Conservation (phyloP, 2,113 vertebrate species). For the Protomyctophum bolini region DNA sequence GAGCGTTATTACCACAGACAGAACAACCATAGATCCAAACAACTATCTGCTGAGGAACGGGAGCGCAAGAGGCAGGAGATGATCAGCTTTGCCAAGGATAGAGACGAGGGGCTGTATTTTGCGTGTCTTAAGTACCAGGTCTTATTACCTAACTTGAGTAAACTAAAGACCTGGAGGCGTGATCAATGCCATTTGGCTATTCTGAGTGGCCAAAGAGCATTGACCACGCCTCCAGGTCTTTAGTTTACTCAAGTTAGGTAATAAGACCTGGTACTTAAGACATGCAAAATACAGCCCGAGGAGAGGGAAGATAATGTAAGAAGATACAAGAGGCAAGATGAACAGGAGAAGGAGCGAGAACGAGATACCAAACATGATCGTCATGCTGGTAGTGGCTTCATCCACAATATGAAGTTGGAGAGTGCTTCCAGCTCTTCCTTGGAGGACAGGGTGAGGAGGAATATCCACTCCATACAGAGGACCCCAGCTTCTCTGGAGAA, state of each 20-base stretch:
- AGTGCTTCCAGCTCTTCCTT: conserved; percentile 88
- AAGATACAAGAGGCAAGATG: conserved; percentile 85
- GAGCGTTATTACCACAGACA: conserved; percentile 74
- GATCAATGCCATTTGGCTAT: too few relatives aligned
- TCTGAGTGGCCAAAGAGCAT: too few relatives aligned
- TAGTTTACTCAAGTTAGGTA: too few relatives aligned
- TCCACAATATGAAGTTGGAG: conserved; percentile 91
- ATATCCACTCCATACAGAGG: conserved; percentile 95
- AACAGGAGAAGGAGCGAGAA: conserved; percentile 81
- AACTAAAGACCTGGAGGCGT: too few relatives aligned
- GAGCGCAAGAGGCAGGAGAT: conserved; percentile 87
- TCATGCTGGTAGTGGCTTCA: conserved; percentile 81
- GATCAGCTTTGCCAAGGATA: conserved; percentile 90
- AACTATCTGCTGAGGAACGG: conserved; percentile 87
- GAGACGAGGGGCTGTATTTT: too few relatives aligned
- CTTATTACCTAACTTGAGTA: too few relatives aligned
- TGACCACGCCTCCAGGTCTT: too few relatives aligned
- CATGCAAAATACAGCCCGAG: too few relatives aligned
- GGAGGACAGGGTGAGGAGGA: conserved; percentile 94
- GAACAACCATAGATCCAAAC: conserved; percentile 77
- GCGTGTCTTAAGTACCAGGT: too few relatives aligned
- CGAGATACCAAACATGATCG: conserved; percentile 63
- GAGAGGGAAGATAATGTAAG: conserved; percentile 85
- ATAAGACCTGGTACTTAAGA: too few relatives aligned
- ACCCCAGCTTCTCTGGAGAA: conserved; percentile 88